Evolutionary conservation across 2,113 vertebrate species (phyloP), one percentile per base, ranked within the genome.

Genomic region (Gopherus evgoodei): DNA sequence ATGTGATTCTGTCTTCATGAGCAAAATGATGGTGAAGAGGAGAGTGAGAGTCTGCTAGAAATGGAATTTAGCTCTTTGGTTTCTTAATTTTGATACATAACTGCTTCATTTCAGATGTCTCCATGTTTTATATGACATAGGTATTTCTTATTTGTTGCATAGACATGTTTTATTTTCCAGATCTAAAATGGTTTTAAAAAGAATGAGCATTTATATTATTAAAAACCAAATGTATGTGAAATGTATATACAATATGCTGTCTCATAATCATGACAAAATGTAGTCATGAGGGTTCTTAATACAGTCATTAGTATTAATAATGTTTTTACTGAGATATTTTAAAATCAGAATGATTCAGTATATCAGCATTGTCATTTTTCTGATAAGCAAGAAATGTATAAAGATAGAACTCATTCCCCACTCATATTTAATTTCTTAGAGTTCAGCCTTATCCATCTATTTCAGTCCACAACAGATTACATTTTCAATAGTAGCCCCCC

Each of bases 281-380:
- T 53, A 65, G 19, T 1, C 57, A 38, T 69, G 17, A 86, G 87
- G 80, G n/a, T 89, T 90, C 69, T 42, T 44, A 89, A 81, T 57
- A 79, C 1, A 49, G 62, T 12, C 76, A 90, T 80, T 93, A 90
- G 35, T 83, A 83, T 47, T 65, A 75, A 72, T 83, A 35, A 1
- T 56, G 54, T 92, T 93, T 89, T 95, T 69, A 52, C 83, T 95
- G 35, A 75, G 21, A 93, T 47, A 47, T 94, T 92, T 93, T 38
- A 78, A 47, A 78, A 79, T 90, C 49, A 69, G 72, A 92, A 96
- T 81, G 9, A 86, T 76, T 14, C 10, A 56, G 13, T 19, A 22
- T 72, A 65, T 85, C 9, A 42, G 47, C 50, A 81, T 90, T 91
- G 54, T 56, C 24, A 47, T 57, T 93, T 95, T 59, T 44, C 87